Conservation (phyloP, 2,113 vertebrate species). For the Pseudorasbora parva region DNA sequence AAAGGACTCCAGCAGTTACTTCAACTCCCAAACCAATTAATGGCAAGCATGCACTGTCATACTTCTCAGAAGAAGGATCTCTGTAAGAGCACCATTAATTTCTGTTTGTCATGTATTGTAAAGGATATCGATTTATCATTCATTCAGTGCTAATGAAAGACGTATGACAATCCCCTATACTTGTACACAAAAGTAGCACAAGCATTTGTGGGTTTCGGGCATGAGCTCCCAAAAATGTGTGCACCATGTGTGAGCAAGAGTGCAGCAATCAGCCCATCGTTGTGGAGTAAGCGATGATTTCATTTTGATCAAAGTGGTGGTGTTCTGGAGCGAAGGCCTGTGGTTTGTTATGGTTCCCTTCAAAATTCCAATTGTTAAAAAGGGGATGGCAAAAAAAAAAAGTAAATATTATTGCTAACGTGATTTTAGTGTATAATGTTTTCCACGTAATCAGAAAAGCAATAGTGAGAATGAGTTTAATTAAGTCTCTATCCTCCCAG, state of each 20-base stretch:
- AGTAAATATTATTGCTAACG: slow-evolving; percentile 70
- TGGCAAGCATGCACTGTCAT: slow-evolving; percentile 1
- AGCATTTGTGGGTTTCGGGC: slow-evolving; percentile 13
- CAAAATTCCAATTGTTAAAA: slow-evolving; percentile 62
- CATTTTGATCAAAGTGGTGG: slow-evolving; percentile 67
- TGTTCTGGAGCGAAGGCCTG: slow-evolving; percentile 39
- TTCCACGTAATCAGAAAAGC: slow-evolving; percentile 61
- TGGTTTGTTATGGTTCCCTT: slow-evolving; percentile 70
- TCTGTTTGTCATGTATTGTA: not conserved
- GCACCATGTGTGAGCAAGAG: slow-evolving; percentile 64
- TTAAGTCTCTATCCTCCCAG: slow-evolving; percentile 35
- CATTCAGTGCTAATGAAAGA: not conserved
- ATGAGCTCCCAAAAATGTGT: slow-evolving; percentile 61
- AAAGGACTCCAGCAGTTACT: not conserved
- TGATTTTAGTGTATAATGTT: slow-evolving; percentile 58
- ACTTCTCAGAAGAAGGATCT: slow-evolving; percentile 8
- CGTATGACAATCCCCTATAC: not conserved
- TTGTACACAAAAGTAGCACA: not conserved
- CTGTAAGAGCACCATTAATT: not conserved
- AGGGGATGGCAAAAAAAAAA: slow-evolving; percentile 44
- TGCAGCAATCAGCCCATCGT: slow-evolving; percentile 55
- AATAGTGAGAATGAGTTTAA: slow-evolving; percentile 39
- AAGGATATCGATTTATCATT: not conserved
- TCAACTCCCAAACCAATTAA: not conserved
- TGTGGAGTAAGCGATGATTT: slow-evolving; percentile 69